Evolutionary conservation across 2,888 invertebrate genomes (phyloP), one percentile per base, ranked within the genome.

Genomic region (Drosophila lutescens): DNA sequence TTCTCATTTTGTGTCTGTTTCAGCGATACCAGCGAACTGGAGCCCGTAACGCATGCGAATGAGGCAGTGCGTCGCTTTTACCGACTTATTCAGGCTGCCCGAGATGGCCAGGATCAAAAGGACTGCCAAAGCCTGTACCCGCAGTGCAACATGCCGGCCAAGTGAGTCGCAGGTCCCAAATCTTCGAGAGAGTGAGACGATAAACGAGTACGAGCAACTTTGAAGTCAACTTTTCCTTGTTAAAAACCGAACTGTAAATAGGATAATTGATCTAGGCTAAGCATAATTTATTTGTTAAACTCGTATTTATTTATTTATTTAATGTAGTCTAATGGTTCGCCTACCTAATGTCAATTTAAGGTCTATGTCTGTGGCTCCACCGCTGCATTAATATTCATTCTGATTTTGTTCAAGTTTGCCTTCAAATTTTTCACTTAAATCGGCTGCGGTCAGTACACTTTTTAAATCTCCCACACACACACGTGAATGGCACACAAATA

Each of bases 61-160:
- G 93, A 93, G 76, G 95, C 95, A 66, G 96, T 96, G 20, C 91
- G 95, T 30, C 93, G 95, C 65, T 97, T 97, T 92, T 96, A 96
- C 92, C 94, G 94, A 86, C 96, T 96, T 86, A 94, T 97, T 5
- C 95, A 95, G 89, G 96, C 97, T 0, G 97, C 97, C 0, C 94
- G 97, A 80, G 95, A 96, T 83, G 97, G 97, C 0, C 97, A 97
- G 90, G 96, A 97, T 78, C 94, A 95, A 80, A 95, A 95, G 76
- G 96, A 97, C 88, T 97, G 97, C 82, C 81, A 94, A 2, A 89
- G 93, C 72, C 89, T 94, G 2, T 96, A 96, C 91, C 94, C 95
- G 1, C 91, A 94, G 59, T 97, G 97, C 91, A 93, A 93, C 58
- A 93, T 95, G 84, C 74, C 75, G 57, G 61, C 78, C 32, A 82